Conservation (phyloP, 2,888 invertebrate species). For the Cordilura impudica region DNA sequence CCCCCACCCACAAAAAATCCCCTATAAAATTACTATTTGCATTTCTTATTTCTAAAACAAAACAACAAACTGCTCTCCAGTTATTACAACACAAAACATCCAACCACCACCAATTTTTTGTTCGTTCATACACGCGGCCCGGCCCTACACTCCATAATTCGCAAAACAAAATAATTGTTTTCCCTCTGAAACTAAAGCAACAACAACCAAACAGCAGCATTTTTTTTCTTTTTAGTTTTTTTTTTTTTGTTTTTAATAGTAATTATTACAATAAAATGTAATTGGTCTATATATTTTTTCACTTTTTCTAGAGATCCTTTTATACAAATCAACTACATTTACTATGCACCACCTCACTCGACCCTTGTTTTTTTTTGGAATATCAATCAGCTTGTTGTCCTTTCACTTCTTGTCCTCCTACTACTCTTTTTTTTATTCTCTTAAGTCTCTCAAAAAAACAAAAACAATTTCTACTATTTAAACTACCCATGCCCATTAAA, state of each 20-base stretch:
- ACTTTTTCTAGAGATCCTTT: constrained; percentile 38
- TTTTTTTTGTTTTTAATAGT: constrained; percentile 38
- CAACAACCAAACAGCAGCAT: constrained; percentile 63
- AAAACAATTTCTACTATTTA: constrained; percentile 35
- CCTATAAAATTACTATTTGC: constrained; percentile 68
- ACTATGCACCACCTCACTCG: not conserved
- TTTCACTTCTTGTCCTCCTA: not conserved
- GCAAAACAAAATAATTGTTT: constrained; percentile 70
- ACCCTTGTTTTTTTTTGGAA: not conserved
- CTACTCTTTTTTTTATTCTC: not conserved
- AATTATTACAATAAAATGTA: constrained; percentile 59
- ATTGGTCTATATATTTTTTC: constrained; percentile 49
- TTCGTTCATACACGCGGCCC: constrained; percentile 49
- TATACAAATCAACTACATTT: constrained; percentile 13
- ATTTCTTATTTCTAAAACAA: constrained; percentile 68
- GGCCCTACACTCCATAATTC: constrained; percentile 66
- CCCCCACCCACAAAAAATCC: constrained; percentile 59
- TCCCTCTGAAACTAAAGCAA: too few species aligned
- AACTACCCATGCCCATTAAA: constrained; percentile 59
- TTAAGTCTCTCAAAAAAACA: not conserved
- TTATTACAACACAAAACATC: constrained; percentile 73
- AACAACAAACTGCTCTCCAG: constrained; percentile 58
- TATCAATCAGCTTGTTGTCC: constrained; percentile 21
- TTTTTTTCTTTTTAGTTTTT: constrained; percentile 22
- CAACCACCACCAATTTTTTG: constrained; percentile 53